A percentile compares a stretch with the other conserved stretches of the same genome.
These are phyloP conservation scores for Antitype chi DNA, from an alignment of 2,888 invertebrate species.

Conservation along the genomic window DNA sequence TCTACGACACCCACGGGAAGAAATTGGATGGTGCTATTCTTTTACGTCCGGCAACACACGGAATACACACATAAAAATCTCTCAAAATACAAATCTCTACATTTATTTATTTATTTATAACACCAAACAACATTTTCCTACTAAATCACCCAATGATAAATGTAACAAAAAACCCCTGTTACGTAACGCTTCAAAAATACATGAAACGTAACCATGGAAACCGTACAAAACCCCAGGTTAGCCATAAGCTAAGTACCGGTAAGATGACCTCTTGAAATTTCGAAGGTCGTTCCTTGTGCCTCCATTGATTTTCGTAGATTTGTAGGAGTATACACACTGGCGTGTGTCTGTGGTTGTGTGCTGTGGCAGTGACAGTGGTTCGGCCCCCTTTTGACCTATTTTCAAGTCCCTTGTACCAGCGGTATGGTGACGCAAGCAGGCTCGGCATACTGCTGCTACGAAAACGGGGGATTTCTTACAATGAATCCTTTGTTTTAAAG, in stretches of 20 bases:
- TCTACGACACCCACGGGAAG: too few species aligned
- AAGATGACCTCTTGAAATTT: constrained; percentile 76
- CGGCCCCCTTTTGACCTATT: constrained; percentile 89
- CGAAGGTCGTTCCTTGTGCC: constrained; percentile 81
- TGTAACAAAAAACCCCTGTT: not conserved
- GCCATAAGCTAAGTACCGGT: constrained; percentile 44
- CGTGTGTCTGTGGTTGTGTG: constrained; percentile 60
- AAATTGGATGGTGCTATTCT: too few species aligned
- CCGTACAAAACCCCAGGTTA: constrained; percentile 65
- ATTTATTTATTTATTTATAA: not conserved
- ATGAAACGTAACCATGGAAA: constrained; percentile 62
- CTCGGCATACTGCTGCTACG: constrained; percentile 56
- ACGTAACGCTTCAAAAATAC: constrained; percentile 12
- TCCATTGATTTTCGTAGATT: constrained; percentile 70
- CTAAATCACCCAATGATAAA: not conserved
- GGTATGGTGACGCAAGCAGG: constrained; percentile 84
- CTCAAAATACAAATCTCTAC: not conserved
- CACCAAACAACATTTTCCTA: not conserved
- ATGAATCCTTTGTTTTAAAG: not conserved
- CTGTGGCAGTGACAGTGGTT: constrained; percentile 87
- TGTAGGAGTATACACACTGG: constrained; percentile 61
- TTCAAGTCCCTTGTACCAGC: constrained; percentile 83
- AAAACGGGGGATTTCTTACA: constrained; percentile 49
- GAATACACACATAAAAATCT: too few species aligned
- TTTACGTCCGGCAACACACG: too few species aligned